Evolutionary conservation across 2,888 invertebrate species (phyloP).

Genomic region (Eremobia ochroleuca): DNA sequence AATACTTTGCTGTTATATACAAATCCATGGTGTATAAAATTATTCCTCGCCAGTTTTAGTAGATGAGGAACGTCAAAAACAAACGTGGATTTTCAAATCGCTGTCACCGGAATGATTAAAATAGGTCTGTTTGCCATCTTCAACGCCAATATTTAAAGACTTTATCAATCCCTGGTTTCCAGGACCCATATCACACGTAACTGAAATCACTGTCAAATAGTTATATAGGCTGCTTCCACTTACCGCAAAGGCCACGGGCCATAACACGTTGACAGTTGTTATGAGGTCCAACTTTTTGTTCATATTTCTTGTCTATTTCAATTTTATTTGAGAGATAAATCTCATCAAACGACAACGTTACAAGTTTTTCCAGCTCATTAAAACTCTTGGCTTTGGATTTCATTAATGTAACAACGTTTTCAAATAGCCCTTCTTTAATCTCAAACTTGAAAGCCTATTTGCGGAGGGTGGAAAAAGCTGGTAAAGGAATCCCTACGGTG

Average conservation of each 20-base stretch:
- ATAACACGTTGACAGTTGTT: not conserved
- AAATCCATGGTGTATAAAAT: constrained; percentile 1
- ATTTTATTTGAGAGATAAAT: constrained; percentile 2
- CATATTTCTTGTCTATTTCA: not conserved
- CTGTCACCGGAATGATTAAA: not conserved
- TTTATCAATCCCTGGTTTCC: constrained; percentile 1
- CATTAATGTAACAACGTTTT: not conserved
- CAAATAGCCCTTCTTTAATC: not conserved
- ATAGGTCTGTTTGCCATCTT: not conserved
- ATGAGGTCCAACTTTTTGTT: constrained; percentile 5
- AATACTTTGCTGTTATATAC: not conserved
- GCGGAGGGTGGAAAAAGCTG: not conserved
- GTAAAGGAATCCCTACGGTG: not conserved
- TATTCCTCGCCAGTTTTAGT: not conserved
- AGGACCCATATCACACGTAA: not conserved
- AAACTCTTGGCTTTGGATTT: not conserved
- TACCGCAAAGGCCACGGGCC: constrained; percentile 6
- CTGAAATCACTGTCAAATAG: not conserved
- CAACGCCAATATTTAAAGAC: not conserved
- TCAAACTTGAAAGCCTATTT: constrained; percentile 1
- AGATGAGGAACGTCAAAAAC: not conserved
- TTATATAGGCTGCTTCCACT: constrained; percentile 4
- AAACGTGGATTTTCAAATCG: constrained; percentile 1
- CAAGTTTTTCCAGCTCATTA: not conserved
- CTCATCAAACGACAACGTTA: not conserved